phyloP scores from a whole-genome alignment of 2,113 vertebrate species.

The Pterocles burchelli region DNA sequence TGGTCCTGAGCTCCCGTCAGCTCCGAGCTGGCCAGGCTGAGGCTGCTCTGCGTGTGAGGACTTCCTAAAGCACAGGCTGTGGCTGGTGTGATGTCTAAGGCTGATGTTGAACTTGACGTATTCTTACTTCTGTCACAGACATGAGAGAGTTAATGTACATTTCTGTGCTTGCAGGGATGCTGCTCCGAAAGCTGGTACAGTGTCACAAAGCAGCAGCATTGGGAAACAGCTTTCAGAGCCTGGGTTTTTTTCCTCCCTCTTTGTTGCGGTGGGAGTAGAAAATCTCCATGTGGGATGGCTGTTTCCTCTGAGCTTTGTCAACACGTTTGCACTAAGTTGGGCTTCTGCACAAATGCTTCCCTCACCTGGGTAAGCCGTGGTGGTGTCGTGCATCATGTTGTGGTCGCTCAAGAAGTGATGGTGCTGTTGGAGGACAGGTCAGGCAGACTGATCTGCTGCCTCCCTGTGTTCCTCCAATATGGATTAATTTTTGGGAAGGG shows the following conservation, averaged over 20 bases:
- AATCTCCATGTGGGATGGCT: background rate
- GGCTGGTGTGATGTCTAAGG: background rate
- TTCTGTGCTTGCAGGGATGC: background rate
- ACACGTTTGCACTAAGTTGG: background rate
- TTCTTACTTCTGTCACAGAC: background rate
- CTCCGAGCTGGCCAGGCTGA: background rate
- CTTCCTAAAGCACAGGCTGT: background rate
- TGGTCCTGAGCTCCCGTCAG: background rate
- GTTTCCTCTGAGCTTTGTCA: slow-evolving; percentile 6
- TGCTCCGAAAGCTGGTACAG: background rate
- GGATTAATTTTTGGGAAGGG: background rate
- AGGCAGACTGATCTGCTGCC: background rate
- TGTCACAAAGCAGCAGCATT: background rate
- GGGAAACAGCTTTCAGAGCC: background rate
- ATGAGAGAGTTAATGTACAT: background rate
- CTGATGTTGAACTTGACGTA: background rate
- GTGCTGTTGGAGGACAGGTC: background rate
- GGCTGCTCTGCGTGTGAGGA: background rate
- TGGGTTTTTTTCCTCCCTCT: background rate
- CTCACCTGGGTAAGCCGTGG: background rate
- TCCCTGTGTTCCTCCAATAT: background rate
- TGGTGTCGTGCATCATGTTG: background rate
- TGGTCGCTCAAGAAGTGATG: background rate
- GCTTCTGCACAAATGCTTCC: background rate
- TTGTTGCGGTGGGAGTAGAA: background rate